A percentile compares a stretch with the other conserved stretches of the same genome.
Evolutionary conservation across 1,140 invertebrate species (phyloP).

Genomic region (Aphelinus atriplicis): DNA sequence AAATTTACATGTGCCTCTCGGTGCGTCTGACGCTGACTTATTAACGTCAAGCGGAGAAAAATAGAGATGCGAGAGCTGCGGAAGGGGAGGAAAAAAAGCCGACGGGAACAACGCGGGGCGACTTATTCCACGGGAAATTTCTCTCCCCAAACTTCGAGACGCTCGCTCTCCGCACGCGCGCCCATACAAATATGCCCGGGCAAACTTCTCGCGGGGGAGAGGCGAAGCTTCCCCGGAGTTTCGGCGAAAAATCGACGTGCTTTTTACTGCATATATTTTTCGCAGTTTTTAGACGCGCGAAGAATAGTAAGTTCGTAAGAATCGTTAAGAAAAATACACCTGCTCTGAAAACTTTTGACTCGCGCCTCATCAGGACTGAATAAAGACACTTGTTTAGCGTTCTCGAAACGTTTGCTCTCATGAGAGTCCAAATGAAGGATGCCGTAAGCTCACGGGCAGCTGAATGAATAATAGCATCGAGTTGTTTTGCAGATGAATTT

Average conservation of each 20-base stretch:
- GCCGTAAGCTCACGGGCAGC: too few relatives aligned
- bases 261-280: too few relatives aligned
- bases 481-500: too few relatives aligned
- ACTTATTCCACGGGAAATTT: constrained; percentile 13
- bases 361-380: too few relatives aligned
- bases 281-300: too few relatives aligned
- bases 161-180: background rate
- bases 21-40: constrained; percentile 41
- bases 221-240: too few relatives aligned
- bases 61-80: background rate
- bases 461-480: too few relatives aligned
- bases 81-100: background rate
- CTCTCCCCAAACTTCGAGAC: background rate
- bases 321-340: background rate
- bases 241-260: too few relatives aligned
- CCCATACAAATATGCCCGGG: constrained; percentile 24
- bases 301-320: too few relatives aligned
- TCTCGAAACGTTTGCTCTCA: too few relatives aligned
- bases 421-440: too few relatives aligned
- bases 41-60: constrained; percentile 26
- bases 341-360: background rate
- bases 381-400: too few relatives aligned
- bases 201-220: background rate
- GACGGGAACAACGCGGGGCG: background rate
- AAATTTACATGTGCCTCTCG: constrained; percentile 32